phyloP scores from a whole-genome alignment of 2,113 vertebrate species.

The Rhynchomys soricoides region DNA sequence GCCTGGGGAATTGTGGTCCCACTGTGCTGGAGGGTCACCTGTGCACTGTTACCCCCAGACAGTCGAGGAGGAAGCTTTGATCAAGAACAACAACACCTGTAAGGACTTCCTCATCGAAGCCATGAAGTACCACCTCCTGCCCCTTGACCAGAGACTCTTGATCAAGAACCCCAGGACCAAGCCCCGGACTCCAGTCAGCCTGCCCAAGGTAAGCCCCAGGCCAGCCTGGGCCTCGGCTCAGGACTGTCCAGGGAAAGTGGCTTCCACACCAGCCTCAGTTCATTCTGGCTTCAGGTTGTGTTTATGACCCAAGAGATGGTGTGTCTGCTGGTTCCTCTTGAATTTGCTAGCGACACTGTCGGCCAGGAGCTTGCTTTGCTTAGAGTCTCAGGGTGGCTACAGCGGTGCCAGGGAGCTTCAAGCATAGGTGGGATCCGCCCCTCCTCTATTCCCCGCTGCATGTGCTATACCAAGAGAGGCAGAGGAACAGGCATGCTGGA shows the following conservation, averaged over 20 bases:
- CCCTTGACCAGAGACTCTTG: conserved; percentile 95
- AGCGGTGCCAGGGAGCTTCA: neutral
- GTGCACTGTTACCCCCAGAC: conserved; percentile 87
- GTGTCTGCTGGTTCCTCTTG: conserved; percentile 7
- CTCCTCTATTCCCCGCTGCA: neutral
- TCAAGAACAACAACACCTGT: conserved; percentile 99
- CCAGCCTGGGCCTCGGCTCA: neutral
- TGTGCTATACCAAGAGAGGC: neutral
- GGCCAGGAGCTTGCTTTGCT: conserved; percentile 18
- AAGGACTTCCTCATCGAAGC: conserved; percentile 99
- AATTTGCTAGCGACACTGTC: neutral
- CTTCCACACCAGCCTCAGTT: neutral
- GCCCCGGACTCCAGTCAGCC: conserved; percentile 94
- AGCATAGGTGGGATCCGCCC: neutral
- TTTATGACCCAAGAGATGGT: neutral
- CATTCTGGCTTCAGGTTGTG: neutral
- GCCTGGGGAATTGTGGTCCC: neutral
- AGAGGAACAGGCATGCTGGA: neutral
- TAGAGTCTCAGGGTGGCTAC: conserved; percentile 28
- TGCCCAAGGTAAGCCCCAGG: conserved; percentile 90
- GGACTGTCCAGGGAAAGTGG: neutral
- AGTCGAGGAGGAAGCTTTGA: conserved; percentile 96
- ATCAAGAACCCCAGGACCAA: conserved; percentile 97
- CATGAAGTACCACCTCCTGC: conserved; percentile 98
- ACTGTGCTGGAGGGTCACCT: conserved; percentile 19